Evolutionary conservation across 2,113 vertebrate species (phyloP).

Genomic region (Buteo buteo): DNA sequence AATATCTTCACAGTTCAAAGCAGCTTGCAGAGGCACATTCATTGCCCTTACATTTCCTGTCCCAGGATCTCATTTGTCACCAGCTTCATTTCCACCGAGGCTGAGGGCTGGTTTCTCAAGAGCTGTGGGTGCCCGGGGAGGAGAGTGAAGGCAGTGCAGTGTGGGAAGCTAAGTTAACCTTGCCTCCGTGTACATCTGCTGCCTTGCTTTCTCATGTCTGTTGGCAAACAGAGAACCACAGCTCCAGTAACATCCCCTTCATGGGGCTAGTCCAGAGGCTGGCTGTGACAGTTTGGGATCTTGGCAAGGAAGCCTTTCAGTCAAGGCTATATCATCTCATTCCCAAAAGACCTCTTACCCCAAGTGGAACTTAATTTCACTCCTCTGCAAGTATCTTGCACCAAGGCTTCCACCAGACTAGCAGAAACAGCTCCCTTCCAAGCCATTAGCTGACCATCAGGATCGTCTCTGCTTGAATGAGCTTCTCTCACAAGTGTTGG

Average conservation of each 20-base stretch:
- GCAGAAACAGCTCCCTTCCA: background rate
- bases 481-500: background rate
- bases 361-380: background rate
- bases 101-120: background rate
- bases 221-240: background rate
- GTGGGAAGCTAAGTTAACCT: background rate
- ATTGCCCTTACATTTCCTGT: background rate
- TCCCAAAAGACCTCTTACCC: background rate
- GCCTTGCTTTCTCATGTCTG: background rate
- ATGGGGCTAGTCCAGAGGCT: background rate
- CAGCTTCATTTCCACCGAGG: background rate
- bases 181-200: background rate
- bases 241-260: background rate
- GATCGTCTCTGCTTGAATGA: background rate
- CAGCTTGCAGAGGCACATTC: background rate
- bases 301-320: background rate
- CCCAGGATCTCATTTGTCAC: background rate
- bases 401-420: background rate
- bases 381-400: background rate
- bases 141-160: accelerated
- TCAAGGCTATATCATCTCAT: background rate
- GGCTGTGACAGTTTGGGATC: background rate
- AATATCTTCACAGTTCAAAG: background rate
- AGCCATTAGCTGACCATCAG: background rate
- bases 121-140: background rate